Conservation (phyloP, 2,113 vertebrate genomes). For the Lanius collurio region DNA sequence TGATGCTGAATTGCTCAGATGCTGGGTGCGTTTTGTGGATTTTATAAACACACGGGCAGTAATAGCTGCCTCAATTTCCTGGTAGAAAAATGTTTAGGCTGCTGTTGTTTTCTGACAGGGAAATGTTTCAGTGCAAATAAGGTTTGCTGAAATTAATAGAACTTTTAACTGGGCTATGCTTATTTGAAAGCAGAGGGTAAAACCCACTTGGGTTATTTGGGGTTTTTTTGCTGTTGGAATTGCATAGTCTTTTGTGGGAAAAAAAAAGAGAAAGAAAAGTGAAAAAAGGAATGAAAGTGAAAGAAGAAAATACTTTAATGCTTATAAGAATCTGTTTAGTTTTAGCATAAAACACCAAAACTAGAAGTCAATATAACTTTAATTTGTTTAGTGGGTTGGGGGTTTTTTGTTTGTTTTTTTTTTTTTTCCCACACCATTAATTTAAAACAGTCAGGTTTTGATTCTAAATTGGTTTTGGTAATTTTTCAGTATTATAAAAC, state of each 20-base stretch:
- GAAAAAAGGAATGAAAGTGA: not conserved
- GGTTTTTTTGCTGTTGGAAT: not conserved
- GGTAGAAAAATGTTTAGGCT: not conserved
- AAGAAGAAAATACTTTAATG: not conserved
- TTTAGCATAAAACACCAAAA: not conserved
- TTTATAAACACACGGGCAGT: not conserved
- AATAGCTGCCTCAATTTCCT: not conserved
- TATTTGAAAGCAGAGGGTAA: not conserved
- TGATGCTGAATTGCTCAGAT: not conserved
- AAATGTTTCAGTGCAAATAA: not conserved
- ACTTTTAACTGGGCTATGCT: accelerated
- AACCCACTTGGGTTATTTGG: not conserved
- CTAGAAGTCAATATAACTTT: not conserved
- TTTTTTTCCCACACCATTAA: not conserved
- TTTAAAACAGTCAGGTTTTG: not conserved
- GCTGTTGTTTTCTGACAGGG: not conserved
- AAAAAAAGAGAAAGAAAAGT: not conserved
- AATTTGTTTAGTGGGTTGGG: not conserved
- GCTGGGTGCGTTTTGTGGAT: not conserved
- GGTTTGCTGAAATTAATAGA: not conserved
- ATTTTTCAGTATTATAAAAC: not conserved
- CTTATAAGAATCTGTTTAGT: not conserved
- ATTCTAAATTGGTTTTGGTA: not conserved
- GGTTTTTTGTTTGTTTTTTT: too few species aligned
- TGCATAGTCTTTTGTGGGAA: not conserved